Percentiles rank a stretch among this genome's conserved stretches.
These are phyloP conservation scores for Nothocercus julius DNA, from an alignment of 2,113 vertebrate genomes.

Conservation along the genomic window DNA sequence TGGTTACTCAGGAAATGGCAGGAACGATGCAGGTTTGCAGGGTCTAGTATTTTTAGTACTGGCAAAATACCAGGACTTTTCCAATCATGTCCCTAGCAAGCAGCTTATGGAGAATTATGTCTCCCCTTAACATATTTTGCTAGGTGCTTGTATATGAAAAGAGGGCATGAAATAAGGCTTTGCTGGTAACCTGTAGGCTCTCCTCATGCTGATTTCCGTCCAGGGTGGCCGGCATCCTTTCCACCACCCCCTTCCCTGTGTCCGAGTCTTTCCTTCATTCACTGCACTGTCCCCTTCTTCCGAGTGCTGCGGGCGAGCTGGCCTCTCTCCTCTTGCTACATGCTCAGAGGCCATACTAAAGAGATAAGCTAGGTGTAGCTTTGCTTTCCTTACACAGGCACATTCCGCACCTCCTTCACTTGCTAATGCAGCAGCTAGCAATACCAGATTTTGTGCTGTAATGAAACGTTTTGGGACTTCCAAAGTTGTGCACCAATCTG, in stretches of 20 bases:
- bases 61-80: background rate
- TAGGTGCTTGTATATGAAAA: background rate
- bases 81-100: background rate
- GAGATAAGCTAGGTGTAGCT: background rate
- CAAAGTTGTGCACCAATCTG: background rate
- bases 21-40: background rate
- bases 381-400: background rate
- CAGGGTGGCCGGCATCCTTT: rapidly evolving
- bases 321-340: background rate
- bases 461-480: background rate
- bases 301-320: rapidly evolving
- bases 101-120: background rate
- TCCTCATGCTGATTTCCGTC: background rate
- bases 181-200: background rate
- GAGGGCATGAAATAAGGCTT: background rate
- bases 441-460: background rate
- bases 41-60: background rate
- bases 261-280: background rate
- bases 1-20: background rate
- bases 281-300: background rate
- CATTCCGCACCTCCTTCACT: background rate
- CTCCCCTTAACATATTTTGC: background rate
- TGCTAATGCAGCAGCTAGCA: background rate
- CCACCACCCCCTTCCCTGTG: background rate
- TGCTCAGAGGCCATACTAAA: rapidly evolving